Evolutionary conservation across 2,797 vertebrate species (phyloP).

Genomic region (Argya squamiceps): DNA sequence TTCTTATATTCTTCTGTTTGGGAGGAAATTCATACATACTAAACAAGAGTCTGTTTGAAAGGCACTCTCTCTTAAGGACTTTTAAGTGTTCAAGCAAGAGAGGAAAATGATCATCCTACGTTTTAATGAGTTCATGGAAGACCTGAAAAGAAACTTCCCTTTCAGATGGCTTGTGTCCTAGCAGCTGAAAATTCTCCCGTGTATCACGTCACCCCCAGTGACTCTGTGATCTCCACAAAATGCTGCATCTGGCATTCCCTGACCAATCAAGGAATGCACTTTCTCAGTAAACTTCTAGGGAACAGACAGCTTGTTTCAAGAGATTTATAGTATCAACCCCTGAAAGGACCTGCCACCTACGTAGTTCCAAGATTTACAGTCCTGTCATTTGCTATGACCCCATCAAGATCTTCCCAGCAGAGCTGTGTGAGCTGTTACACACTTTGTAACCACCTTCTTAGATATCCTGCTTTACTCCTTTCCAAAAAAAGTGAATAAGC

Average conservation of each 20-base stretch:
- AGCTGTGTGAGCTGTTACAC: neutral
- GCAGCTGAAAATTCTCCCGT: neutral
- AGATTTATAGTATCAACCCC: neutral
- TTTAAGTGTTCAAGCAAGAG: slow-evolving; percentile 23
- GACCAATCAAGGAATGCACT: neutral
- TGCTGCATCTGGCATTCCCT: neutral
- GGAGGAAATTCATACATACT: slow-evolving; percentile 48
- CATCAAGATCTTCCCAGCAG: neutral
- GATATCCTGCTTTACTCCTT: neutral
- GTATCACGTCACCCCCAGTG: neutral
- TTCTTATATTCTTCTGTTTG: slow-evolving; percentile 26
- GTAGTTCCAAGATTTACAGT: neutral
- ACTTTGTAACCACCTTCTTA: neutral
- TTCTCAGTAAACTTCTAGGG: slow-evolving; percentile 4
- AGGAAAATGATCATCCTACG: neutral
- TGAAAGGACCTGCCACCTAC: slow-evolving; percentile 8
- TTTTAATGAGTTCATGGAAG: neutral
- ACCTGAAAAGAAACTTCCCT: slow-evolving; percentile 29
- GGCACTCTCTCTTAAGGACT: slow-evolving; percentile 26
- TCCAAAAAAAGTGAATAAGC: neutral
- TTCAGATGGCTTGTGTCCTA: neutral
- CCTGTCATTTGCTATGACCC: neutral
- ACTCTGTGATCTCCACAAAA: neutral
- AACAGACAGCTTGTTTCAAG: slow-evolving; percentile 3
- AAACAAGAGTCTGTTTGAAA: slow-evolving; percentile 32